phyloP scores from a whole-genome alignment of 1,140 invertebrate genomes.

The Drosophila navojoa region DNA sequence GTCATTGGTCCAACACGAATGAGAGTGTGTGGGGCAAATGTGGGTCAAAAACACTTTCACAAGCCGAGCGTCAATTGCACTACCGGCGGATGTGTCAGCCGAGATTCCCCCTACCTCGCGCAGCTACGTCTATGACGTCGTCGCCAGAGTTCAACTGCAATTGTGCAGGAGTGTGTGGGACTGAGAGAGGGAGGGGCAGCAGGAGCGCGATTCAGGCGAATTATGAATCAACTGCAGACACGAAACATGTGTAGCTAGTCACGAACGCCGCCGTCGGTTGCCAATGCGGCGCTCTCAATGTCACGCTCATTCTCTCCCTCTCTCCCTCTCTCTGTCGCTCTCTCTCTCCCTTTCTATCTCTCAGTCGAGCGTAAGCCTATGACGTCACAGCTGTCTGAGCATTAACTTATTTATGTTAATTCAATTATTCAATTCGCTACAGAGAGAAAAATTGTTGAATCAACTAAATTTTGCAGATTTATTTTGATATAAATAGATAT shows the following conservation, averaged over 20 bases:
- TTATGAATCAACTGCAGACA: constrained; percentile 52
- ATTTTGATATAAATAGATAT: neutral
- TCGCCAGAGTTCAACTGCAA: neutral
- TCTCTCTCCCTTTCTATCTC: neutral
- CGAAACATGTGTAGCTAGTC: constrained; percentile 53
- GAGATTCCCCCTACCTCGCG: neutral
- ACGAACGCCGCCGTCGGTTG: constrained; percentile 56
- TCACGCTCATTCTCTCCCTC: neutral
- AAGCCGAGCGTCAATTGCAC: constrained; percentile 34
- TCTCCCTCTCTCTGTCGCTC: constrained; percentile 1
- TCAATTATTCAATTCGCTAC: constrained; percentile 14
- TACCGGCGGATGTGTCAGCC: constrained; percentile 14
- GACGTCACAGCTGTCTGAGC: constrained; percentile 21
- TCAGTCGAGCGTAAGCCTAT: neutral
- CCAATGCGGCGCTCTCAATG: constrained; percentile 16
- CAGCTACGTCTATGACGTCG: constrained; percentile 29
- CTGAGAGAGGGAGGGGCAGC: constrained; percentile 7
- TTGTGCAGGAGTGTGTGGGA: no score
- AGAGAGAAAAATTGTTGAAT: constrained; percentile 1
- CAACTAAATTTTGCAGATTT: neutral
- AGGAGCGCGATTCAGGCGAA: neutral
- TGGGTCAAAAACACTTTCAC: constrained; percentile 48
- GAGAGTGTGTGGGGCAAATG: constrained; percentile 7
- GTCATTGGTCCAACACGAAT: constrained; percentile 11
- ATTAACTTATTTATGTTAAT: constrained; percentile 30